Percentiles rank a stretch among this genome's conserved stretches.
These are phyloP conservation scores for Carabus problematicus DNA, from an alignment of 2,888 invertebrate species.

Conservation along the genomic window DNA sequence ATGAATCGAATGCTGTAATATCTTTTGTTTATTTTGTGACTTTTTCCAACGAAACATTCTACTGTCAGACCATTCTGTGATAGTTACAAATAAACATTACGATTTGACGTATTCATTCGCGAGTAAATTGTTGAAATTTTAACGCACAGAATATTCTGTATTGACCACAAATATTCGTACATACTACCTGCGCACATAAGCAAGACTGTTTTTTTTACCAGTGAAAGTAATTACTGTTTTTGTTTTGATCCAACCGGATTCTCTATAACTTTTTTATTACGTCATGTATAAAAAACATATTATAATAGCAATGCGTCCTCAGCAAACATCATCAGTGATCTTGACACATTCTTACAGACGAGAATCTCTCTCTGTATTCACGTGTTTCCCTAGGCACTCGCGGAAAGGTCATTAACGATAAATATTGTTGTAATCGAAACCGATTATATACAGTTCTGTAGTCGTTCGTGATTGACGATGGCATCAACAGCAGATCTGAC, in stretches of 20 bases:
- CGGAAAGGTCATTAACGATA: background rate
- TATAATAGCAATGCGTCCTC: constrained; percentile 6
- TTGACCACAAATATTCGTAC: no score
- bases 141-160: no score
- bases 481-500: constrained; percentile 53
- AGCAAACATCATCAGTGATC: constrained; percentile 5
- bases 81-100: background rate
- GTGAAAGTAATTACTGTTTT: no score
- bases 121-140: no score
- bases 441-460: no score
- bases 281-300: background rate
- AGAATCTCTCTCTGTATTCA: background rate
- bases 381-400: background rate
- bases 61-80: no score
- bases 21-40: no score
- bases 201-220: no score
- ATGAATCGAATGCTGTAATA: no score
- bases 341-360: constrained; percentile 9
- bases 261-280: background rate
- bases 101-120: no score
- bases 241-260: constrained; percentile 4
- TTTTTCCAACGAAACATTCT: no score
- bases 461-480: constrained; percentile 46
- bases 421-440: background rate
- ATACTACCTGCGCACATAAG: no score